Base-by-base conservation (phyloP, 2,113 vertebrate genomes). In the Channa maculata region DNA sequence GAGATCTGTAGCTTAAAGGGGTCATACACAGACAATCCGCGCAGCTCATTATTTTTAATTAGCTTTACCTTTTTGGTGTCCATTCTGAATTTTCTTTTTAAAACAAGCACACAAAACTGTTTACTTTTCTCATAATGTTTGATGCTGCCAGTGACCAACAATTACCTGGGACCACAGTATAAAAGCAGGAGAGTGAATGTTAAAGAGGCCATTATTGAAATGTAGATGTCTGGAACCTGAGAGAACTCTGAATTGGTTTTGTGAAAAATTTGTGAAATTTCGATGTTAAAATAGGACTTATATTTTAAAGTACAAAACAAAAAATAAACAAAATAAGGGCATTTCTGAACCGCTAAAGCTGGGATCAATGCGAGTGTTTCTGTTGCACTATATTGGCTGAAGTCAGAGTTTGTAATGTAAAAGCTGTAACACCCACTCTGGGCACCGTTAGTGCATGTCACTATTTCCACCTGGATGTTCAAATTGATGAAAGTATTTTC, bases 21-120 rank as follows among this genome's bases (percentile, higher is more conserved):
- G 52, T 14, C 24, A 0, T 14, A 33, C 44, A 34, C 43, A 13
- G 3, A 6, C 36, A 38, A 33, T 38, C 38, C 39, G 61, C 5
- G 0, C 12, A 51, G 57, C 55, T 51, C 24, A n/a, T 43, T 71
- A 60, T 51, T 60, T 60, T 60, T 36, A 60, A 60, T 51, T 34
- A 34, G 38, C 9, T 44, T 6, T 59, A 2, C 11, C 7, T 36
- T n/a, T 61, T 61, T 71, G 49, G 48, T 52, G 49, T 44, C 24
- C 33, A 15, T 5, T 61, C 43, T 52, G 8, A 2, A 5, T 14
- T 38, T 37, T 44, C n/a, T n/a, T n/a, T n/a, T n/a, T n/a, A n/a
- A n/a, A n/a, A n/a, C n/a, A n/a, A n/a, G n/a, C n/a, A n/a, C n/a
- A n/a, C n/a, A 24, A 24, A 24, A 24, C 24, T 37, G 2, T 44